Evolutionary conservation across 2,113 vertebrate genomes (phyloP).

Genomic region (Serilophus lunatus): DNA sequence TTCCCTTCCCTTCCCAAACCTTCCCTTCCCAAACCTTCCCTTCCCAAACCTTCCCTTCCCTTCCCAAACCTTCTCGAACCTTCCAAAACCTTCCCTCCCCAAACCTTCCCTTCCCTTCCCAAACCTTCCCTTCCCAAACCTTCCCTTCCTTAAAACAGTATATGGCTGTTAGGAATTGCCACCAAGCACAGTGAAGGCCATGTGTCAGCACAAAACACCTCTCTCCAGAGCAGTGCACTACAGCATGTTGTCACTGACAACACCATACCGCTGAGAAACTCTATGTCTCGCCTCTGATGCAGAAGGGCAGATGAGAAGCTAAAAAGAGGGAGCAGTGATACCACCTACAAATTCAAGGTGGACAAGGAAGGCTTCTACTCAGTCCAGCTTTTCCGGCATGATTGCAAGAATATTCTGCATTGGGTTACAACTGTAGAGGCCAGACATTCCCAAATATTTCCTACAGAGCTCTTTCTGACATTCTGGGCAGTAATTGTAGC

Average conservation of each 20-base stretch:
- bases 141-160: not conserved
- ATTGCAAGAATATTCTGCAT: not conserved
- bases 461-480: not conserved
- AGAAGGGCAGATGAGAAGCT: not conserved
- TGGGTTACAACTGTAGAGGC: not conserved
- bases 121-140: too few relatives aligned
- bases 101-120: not conserved
- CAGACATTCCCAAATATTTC: not conserved
- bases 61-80: too few relatives aligned
- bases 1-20: not conserved
- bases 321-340: not conserved
- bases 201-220: not conserved
- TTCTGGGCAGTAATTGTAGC: fast-evolving
- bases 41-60: too few relatives aligned
- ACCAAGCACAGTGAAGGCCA: fast-evolving
- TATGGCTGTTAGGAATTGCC: not conserved
- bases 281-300: not conserved
- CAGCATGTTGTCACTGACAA: not conserved
- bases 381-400: not conserved
- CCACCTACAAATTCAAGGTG: not conserved
- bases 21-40: not conserved
- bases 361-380: not conserved
- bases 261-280: not conserved
- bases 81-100: too few relatives aligned
- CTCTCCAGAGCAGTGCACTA: not conserved